Evolutionary conservation across 2,888 invertebrate genomes (phyloP).

Genomic region (Dromius quadrimaculatus): DNA sequence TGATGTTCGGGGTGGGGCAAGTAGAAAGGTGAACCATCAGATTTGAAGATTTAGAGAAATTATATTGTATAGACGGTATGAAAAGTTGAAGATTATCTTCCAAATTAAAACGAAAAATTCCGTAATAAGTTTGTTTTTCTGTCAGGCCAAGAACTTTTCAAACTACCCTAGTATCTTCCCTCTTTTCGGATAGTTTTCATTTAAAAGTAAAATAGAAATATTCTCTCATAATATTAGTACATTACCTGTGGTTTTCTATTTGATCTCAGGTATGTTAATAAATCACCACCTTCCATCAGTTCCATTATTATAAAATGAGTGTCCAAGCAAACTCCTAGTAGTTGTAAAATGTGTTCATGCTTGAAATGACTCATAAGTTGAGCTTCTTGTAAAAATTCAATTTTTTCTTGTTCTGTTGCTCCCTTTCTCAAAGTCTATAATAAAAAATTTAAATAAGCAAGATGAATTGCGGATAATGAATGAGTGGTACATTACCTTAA

Average conservation of each 20-base stretch:
- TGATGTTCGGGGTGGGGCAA: too few relatives aligned
- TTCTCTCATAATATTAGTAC: too few relatives aligned
- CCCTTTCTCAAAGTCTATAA: slow-evolving; percentile 88
- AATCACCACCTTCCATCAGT: slow-evolving; percentile 97
- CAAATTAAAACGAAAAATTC: too few relatives aligned
- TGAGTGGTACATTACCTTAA: slow-evolving; percentile 84
- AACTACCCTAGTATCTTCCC: too few relatives aligned
- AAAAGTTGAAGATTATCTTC: too few relatives aligned
- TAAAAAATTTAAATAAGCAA: background rate
- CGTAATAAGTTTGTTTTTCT: too few relatives aligned
- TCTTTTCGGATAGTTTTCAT: background rate
- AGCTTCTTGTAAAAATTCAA: slow-evolving; percentile 96
- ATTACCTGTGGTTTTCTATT: slow-evolving; percentile 81
- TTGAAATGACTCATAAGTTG: slow-evolving; percentile 97
- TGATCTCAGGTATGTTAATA: slow-evolving; percentile 88
- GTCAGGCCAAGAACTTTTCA: too few relatives aligned
- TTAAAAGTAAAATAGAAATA: background rate
- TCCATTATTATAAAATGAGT: slow-evolving; percentile 95
- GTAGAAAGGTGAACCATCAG: too few relatives aligned
- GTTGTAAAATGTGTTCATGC: slow-evolving; percentile 92
- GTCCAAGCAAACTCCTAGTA: slow-evolving; percentile 95
- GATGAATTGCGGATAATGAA: background rate
- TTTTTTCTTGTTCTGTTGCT: slow-evolving; percentile 89
- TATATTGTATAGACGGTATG: too few relatives aligned
- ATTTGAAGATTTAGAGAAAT: too few relatives aligned